phyloP scores from a whole-genome alignment of 2,113 vertebrate genomes.

The Corydoras maculifer region DNA sequence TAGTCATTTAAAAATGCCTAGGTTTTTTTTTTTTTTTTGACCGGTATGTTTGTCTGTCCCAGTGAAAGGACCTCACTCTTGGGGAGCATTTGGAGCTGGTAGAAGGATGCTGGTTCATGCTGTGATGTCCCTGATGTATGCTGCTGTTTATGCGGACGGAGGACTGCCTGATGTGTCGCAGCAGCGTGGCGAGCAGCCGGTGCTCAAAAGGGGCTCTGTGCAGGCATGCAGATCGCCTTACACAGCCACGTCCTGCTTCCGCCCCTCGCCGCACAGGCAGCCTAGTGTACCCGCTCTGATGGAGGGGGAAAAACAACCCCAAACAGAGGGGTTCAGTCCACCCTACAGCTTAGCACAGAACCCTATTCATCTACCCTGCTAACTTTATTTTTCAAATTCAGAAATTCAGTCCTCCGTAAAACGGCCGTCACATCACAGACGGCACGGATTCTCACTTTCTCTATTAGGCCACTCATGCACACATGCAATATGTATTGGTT shows the following conservation, averaged over 20 bases:
- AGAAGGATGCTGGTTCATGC: slow-evolving; percentile 30
- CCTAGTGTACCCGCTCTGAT: slow-evolving; percentile 61
- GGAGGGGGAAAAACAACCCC: slow-evolving; percentile 56
- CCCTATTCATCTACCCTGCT: slow-evolving; percentile 67
- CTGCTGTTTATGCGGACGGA: slow-evolving; percentile 55
- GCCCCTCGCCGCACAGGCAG: slow-evolving; percentile 65
- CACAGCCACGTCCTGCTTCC: slow-evolving; percentile 76
- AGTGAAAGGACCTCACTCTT: slow-evolving; percentile 37
- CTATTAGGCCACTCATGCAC: slow-evolving; percentile 40
- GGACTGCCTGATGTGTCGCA: slow-evolving; percentile 67
- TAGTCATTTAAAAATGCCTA: background rate
- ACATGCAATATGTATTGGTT: slow-evolving; percentile 28
- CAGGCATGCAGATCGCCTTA: slow-evolving; percentile 69
- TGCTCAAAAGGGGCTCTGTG: slow-evolving; percentile 73
- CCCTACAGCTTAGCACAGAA: slow-evolving; percentile 64
- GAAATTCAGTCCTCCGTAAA: slow-evolving; percentile 53
- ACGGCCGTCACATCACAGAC: slow-evolving; percentile 45
- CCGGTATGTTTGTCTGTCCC: slow-evolving; percentile 23
- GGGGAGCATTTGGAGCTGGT: slow-evolving; percentile 30
- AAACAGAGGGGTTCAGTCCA: slow-evolving; percentile 73
- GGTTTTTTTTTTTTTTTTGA: slow-evolving; percentile 16
- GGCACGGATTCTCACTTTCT: slow-evolving; percentile 39
- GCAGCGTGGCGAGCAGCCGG: slow-evolving; percentile 41
- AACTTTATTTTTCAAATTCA: slow-evolving; percentile 61
- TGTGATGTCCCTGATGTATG: slow-evolving; percentile 48